Conservation (phyloP, 2,113 vertebrate genomes). For the Spizaetus ornatus region DNA sequence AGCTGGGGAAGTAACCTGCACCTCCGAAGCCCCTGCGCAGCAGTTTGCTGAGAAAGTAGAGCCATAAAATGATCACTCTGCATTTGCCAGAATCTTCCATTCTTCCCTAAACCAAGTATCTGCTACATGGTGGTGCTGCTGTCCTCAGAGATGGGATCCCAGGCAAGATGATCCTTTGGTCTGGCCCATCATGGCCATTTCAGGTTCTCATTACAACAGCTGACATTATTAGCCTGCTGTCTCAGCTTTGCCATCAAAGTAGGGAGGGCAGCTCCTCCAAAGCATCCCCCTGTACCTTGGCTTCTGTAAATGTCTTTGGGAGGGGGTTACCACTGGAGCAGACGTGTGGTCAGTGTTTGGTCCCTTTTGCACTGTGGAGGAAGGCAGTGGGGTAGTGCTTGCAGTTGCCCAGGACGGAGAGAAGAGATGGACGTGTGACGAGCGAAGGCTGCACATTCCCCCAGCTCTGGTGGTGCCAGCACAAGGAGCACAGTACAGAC, state of each 20-base stretch:
- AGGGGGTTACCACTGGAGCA: neutral
- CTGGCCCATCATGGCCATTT: neutral
- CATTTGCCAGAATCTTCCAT: neutral
- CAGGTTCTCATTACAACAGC: neutral
- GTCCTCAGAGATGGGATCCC: neutral
- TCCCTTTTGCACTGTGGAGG: neutral
- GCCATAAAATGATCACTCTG: neutral
- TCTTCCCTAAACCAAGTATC: neutral
- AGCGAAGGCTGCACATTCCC: neutral
- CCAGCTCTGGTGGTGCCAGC: neutral
- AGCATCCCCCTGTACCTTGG: neutral
- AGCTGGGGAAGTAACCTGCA: neutral
- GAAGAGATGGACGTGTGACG: fast-evolving
- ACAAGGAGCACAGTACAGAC: neutral
- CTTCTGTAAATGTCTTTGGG: neutral
- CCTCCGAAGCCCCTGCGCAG: neutral
- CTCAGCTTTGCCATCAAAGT: neutral
- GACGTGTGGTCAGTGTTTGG: fast-evolving
- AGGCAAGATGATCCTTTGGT: neutral
- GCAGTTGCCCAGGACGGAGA: neutral
- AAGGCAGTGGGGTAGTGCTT: neutral
- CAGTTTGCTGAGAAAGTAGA: neutral
- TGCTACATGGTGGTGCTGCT: neutral
- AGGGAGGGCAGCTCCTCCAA: neutral
- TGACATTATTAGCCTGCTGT: neutral